Conservation (phyloP, 2,113 vertebrate genomes). For the Colaptes auratus region DNA sequence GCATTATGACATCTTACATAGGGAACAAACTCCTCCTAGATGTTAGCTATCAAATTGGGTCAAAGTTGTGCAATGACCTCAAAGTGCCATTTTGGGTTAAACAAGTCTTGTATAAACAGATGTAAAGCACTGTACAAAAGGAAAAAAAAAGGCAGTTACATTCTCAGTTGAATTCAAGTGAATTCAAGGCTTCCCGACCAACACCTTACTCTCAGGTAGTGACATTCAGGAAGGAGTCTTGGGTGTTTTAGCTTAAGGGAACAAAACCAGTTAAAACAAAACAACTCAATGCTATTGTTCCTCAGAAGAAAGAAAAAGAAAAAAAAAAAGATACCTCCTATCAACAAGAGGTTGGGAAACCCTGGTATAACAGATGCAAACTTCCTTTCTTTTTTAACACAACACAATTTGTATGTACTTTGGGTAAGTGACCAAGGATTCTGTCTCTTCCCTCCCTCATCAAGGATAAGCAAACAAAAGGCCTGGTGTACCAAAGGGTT, state of each 20-base stretch:
- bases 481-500: background rate
- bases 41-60: slow-evolving; percentile 65
- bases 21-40: slow-evolving; percentile 76
- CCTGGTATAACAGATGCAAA: slow-evolving; percentile 50
- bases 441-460: background rate
- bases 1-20: slow-evolving; percentile 79
- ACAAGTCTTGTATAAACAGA: slow-evolving; percentile 69
- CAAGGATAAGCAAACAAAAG: slow-evolving; percentile 3
- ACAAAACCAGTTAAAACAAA: slow-evolving; percentile 49
- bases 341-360: slow-evolving; percentile 62
- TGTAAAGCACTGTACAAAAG: slow-evolving; percentile 65
- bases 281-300: background rate
- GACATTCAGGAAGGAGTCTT: background rate
- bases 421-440: background rate
- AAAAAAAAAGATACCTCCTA: background rate
- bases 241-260: slow-evolving; percentile 6
- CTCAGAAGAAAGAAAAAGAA: background rate
- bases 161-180: slow-evolving; percentile 68
- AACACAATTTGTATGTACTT: slow-evolving; percentile 42
- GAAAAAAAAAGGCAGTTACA: slow-evolving; percentile 22
- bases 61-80: slow-evolving; percentile 58
- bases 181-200: slow-evolving; percentile 75
- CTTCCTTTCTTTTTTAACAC: slow-evolving; percentile 17
- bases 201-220: background rate
- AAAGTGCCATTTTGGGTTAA: slow-evolving; percentile 65